Base-by-base conservation (phyloP, 2,797 vertebrate species). In the Parauchenoglanis ngamensis region DNA sequence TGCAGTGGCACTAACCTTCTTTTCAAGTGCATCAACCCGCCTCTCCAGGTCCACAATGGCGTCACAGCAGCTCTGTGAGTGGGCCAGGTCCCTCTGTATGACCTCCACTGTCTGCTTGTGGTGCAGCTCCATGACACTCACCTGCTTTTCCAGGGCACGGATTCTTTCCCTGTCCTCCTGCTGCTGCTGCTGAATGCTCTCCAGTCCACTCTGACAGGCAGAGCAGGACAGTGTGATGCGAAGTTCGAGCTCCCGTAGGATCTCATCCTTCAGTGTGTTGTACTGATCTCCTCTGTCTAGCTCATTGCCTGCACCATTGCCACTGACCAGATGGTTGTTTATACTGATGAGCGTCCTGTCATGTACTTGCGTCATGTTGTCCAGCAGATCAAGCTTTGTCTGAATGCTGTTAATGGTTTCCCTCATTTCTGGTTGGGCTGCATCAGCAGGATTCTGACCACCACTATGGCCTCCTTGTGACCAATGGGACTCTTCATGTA, bases 351-450 rank as follows among this genome's bases (percentile, higher is more conserved):
- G 94, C 35, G 96, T 97, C 91, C 95, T 93, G 90, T 98, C 97
- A 0, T 98, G 97, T 52, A 93, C 95, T 89, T 94, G 95, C 28
- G 97, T 96, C 7, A 96, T 97, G 92, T 95, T 97, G 89, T 98
- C 97, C 40, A 98, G 95, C 49, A 96, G 95, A 90, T 98, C 96
- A 91, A 99, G 94, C 59, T 96, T 97, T 80, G 89, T 96, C 92
- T 98, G 97, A 86, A 99, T 97, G 90, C 92, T 96, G 65, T 91
- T 95, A 91, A 98, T 97, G 63, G 95, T 97, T 83, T 98, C 97
- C 7, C 95, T 97, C 94, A 98, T 96, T 11, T 96, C 95, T 0
- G 97, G 96, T 13, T 97, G 96, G 65, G 96, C 96, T 0, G 97
- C 97, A 0, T 98, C 98, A 0, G 96, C 95, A 28, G 95, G 95